Base-by-base conservation (phyloP, 2,888 invertebrate species). In the Bedellia somnulentella region DNA sequence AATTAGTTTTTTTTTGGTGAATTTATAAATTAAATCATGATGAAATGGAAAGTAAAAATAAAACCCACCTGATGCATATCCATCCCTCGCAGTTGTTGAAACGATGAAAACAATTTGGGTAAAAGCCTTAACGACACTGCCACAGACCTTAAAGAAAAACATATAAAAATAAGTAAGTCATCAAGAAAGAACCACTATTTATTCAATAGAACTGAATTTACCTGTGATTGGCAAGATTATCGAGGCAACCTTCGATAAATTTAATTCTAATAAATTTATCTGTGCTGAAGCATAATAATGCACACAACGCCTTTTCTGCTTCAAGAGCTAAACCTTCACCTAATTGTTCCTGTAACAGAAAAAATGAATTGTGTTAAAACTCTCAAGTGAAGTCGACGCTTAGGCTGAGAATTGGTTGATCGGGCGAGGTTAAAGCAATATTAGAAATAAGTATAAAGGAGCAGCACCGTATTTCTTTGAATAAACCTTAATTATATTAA, bases 181-280 rank as follows among this genome's bases (percentile, higher is more conserved):
- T n/a, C n/a, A n/a, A n/a, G n/a, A n/a, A n/a, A n/a, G n/a, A n/a
- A n/a, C n/a, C n/a, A n/a, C n/a, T n/a, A n/a, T n/a, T n/a, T n/a
- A n/a, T n/a, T n/a, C n/a, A n/a, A n/a, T 24, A 24, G n/a, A 10
- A 10, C n/a, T 24, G 10, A 24, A 10, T 50, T 60, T 6, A 85
- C 81, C 83, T 84, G 62, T 94, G 92, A 42, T 85, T 85, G 9
- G 91, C 87, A 37, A 95, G 78, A 64, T 95, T 95, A 45, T 92
- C 88, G 26, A 95, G 76, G 48, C 94, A 94, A 5, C 94, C 95
- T 60, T 95, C 94, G 40, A 96, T 94, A 50, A 96, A 96, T 63
- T 94, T 93, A 67, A 93, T 92, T 32, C 93, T 80, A 39, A 95
- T 90, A 37, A 89, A 81, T 41, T 90, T 86, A 57, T 95, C 94